Evolutionary conservation across 2,797 vertebrate genomes (phyloP).

Genomic region (Lutjanus campechanus): DNA sequence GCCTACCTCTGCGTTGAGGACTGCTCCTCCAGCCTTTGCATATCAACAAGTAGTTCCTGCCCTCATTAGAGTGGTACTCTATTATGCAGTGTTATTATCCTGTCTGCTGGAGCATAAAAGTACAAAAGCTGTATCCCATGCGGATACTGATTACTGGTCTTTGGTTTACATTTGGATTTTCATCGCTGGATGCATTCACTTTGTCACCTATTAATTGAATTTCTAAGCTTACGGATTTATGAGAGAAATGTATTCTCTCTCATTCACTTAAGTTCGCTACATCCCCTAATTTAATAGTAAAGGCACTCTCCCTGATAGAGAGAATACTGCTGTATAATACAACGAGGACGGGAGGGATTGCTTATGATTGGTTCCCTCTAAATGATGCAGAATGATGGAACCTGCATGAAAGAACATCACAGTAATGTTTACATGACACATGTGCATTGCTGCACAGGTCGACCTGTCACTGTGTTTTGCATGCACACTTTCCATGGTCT

Average conservation of each 20-base stretch:
- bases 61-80: not conserved
- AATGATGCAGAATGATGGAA: not conserved
- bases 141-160: not conserved
- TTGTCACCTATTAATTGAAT: slow-evolving; percentile 1
- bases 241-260: not conserved
- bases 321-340: slow-evolving; percentile 20
- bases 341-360: not conserved
- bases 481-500: slow-evolving; percentile 4
- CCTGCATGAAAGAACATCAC: not conserved
- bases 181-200: not conserved
- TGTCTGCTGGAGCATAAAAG: slow-evolving; percentile 11
- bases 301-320: slow-evolving; percentile 13
- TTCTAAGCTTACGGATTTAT: not conserved
- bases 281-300: slow-evolving; percentile 5
- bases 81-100: slow-evolving; percentile 12
- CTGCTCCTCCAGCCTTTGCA: slow-evolving; percentile 19
- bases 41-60: slow-evolving; percentile 33
- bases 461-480: slow-evolving; percentile 15
- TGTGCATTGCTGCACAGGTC: not conserved
- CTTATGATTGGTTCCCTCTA: slow-evolving; percentile 10
- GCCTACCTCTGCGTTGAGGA: slow-evolving; percentile 1
- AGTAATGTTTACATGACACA: slow-evolving; percentile 14
- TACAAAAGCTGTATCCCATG: not conserved
- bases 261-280: not conserved
- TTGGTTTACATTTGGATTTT: slow-evolving; percentile 21